Conservation (phyloP, 2,113 vertebrate genomes). For the Eurystomus gularis region DNA sequence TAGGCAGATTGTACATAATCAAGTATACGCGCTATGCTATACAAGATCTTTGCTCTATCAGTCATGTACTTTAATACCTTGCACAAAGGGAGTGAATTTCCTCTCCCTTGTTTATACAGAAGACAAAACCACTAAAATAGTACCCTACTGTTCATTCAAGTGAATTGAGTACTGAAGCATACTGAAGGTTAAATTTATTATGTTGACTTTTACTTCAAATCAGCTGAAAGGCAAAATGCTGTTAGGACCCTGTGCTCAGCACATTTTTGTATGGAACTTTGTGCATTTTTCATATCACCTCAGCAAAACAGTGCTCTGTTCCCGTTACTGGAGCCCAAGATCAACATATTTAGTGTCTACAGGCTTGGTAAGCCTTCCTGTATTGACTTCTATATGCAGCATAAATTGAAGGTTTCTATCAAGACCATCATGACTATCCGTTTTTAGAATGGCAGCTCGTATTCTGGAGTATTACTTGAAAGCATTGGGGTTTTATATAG, state of each 20-base stretch:
- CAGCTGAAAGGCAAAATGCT: not conserved
- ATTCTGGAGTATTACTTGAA: not conserved
- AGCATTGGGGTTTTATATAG: not conserved
- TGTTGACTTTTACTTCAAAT: not conserved
- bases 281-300: not conserved
- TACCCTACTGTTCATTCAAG: not conserved
- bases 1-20: not conserved
- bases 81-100: not conserved
- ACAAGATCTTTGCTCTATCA: not conserved
- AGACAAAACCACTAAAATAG: not conserved
- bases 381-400: not conserved
- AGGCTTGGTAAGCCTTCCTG: not conserved
- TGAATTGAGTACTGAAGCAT: not conserved
- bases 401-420: not conserved
- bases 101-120: not conserved
- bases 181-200: not conserved
- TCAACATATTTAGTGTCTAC: not conserved
- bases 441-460: not conserved
- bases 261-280: not conserved
- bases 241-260: not conserved
- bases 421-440: not conserved
- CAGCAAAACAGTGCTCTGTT: not conserved
- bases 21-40: accelerated
- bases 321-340: not conserved
- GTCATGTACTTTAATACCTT: not conserved